Percentiles rank a stretch among this genome's conserved stretches.
Evolutionary conservation across 2,888 invertebrate species (phyloP).

Genomic region (Eupithecia inturbata): DNA sequence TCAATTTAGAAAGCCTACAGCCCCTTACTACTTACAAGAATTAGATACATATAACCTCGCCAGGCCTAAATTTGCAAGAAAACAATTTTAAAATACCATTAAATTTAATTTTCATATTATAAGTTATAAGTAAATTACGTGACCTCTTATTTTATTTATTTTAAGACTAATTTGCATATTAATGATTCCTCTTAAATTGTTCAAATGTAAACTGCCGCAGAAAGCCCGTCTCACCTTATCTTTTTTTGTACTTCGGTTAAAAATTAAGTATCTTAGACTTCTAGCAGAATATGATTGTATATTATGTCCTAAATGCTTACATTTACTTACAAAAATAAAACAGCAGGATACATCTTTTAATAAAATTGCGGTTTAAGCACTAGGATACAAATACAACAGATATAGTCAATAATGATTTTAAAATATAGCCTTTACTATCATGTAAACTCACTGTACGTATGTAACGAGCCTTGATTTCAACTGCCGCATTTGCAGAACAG

Average conservation of each 20-base stretch:
- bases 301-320: not conserved
- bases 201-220: not conserved
- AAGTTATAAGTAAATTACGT: not conserved
- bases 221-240: not conserved
- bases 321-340: slow-evolving; percentile 12
- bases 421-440: slow-evolving; percentile 65
- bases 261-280: not conserved
- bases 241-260: not conserved
- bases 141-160: not conserved
- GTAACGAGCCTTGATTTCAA: slow-evolving; percentile 47
- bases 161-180: not conserved
- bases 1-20: slow-evolving; percentile 30
- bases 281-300: not conserved
- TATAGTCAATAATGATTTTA: slow-evolving; percentile 58
- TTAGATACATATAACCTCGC: not conserved
- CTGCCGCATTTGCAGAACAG: slow-evolving; percentile 35
- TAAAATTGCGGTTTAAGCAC: slow-evolving; percentile 39
- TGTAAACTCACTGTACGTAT: slow-evolving; percentile 59
- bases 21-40: not conserved
- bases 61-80: not conserved
- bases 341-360: slow-evolving; percentile 21
- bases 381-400: slow-evolving; percentile 37
- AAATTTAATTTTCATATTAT: not conserved
- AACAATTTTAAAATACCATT: not conserved
- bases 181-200: not conserved